These are phyloP conservation scores for Cygnus buccinator DNA, from an alignment of 2,113 vertebrate genomes.

Conservation along the genomic window DNA sequence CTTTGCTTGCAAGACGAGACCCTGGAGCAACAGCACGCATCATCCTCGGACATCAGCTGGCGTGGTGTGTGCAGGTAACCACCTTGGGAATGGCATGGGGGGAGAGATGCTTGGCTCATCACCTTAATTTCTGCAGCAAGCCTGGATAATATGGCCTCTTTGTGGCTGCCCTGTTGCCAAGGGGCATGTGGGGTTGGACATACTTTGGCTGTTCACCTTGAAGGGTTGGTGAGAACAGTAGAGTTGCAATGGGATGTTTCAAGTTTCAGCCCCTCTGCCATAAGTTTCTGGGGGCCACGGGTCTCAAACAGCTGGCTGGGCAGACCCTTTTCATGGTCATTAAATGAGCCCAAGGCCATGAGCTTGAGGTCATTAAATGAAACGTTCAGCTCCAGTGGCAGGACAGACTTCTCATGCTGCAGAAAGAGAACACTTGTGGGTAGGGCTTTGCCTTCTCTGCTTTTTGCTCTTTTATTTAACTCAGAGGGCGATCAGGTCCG, in stretches of 20 bases:
- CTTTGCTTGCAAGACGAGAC: neutral
- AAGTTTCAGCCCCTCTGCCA: neutral
- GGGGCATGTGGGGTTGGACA: too few species aligned
- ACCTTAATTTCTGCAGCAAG: neutral
- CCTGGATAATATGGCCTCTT: too few species aligned
- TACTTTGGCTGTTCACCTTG: neutral
- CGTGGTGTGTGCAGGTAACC: slow-evolving; percentile 34
- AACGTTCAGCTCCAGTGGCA: neutral
- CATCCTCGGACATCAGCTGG: neutral
- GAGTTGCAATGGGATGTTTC: neutral
- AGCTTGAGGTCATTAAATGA: neutral
- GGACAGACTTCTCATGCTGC: neutral
- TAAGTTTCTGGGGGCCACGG: too few species aligned
- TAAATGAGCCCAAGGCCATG: neutral
- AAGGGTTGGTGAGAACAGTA: accelerated
- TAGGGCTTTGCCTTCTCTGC: accelerated
- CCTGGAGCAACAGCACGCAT: neutral
- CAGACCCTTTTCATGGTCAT: neutral
- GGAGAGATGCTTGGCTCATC: accelerated
- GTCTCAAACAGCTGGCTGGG: neutral
- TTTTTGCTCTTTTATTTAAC: neutral
- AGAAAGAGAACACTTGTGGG: too few species aligned
- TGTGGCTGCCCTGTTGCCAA: neutral
- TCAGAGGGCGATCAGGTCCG: neutral
- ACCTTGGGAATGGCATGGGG: accelerated